These are phyloP conservation scores for Phoxinus dragarum DNA, from an alignment of 2,797 vertebrate species.

Conservation along the genomic window DNA sequence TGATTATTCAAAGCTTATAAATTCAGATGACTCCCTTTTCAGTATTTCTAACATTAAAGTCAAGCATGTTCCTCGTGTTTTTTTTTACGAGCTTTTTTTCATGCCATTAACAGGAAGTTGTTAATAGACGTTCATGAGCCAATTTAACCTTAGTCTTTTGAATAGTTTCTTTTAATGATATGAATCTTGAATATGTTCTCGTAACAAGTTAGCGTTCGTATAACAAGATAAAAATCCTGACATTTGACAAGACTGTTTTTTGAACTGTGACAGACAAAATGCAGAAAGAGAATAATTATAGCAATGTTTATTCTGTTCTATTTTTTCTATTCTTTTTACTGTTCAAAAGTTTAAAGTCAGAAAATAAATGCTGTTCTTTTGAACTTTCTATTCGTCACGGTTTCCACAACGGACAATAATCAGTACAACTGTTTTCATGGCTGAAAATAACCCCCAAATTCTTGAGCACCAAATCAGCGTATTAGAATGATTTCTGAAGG, in stretches of 20 bases:
- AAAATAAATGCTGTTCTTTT: too few species aligned
- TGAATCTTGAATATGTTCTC: neutral
- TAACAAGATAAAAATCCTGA: neutral
- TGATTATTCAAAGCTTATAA: neutral
- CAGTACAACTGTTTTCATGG: too few species aligned
- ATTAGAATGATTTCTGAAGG: neutral
- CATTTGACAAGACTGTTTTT: neutral
- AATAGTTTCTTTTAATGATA: neutral
- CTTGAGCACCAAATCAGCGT: neutral
- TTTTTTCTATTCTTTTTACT: neutral
- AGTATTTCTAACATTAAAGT: neutral
- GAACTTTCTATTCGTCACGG: neutral
- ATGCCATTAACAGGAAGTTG: neutral
- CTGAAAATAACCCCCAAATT: neutral
- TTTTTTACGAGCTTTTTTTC: slow-evolving; percentile 2
- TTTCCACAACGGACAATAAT: too few species aligned
- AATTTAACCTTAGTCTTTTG: neutral
- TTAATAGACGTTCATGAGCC: slow-evolving; percentile 2
- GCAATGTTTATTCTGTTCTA: neutral
- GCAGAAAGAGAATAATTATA: neutral
- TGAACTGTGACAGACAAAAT: neutral
- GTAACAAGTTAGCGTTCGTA: neutral
- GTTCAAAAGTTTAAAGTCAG: neutral
- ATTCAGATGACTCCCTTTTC: neutral
- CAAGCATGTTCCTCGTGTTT: neutral